Evolutionary conservation across 2,888 invertebrate species (phyloP).

Genomic region (Hypsopygia costalis): DNA sequence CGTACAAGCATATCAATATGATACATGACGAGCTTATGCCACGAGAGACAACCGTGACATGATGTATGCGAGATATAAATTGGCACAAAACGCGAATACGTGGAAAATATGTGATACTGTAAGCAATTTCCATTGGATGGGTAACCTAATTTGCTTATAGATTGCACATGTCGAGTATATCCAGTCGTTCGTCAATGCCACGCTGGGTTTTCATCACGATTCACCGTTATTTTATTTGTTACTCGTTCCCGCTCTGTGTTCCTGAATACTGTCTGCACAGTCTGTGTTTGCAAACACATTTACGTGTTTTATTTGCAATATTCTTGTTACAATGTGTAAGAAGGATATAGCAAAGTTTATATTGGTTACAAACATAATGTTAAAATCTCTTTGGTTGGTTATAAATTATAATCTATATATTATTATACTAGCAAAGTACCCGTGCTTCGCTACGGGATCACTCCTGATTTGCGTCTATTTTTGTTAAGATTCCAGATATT

Average conservation of each 20-base stretch:
- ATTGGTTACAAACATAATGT: too few species aligned
- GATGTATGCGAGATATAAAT: conserved; percentile 4
- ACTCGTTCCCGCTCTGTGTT: conserved; percentile 4
- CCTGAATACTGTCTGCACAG: background rate
- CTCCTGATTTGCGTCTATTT: too few species aligned
- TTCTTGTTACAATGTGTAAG: conserved; percentile 2
- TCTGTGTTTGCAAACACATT: conserved; percentile 7
- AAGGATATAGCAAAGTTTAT: too few species aligned
- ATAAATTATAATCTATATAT: too few species aligned
- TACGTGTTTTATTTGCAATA: conserved; percentile 6
- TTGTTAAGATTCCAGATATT: too few species aligned
- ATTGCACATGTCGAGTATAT: conserved; percentile 6
- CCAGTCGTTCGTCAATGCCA: conserved; percentile 1
- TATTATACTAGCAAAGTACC: too few species aligned
- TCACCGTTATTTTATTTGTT: conserved; percentile 4
- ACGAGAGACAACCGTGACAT: background rate
- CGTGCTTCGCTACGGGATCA: too few species aligned
- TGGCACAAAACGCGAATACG: background rate
- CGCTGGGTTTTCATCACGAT: background rate
- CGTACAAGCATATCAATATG: too few species aligned
- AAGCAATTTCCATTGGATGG: conserved; percentile 2
- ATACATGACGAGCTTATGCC: conserved; percentile 1
- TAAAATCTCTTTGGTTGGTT: too few species aligned
- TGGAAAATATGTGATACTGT: conserved; percentile 5
- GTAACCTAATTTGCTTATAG: conserved; percentile 9